Evolutionary conservation across 2,888 invertebrate genomes (phyloP).

Genomic region (Nomada lathburiana): DNA sequence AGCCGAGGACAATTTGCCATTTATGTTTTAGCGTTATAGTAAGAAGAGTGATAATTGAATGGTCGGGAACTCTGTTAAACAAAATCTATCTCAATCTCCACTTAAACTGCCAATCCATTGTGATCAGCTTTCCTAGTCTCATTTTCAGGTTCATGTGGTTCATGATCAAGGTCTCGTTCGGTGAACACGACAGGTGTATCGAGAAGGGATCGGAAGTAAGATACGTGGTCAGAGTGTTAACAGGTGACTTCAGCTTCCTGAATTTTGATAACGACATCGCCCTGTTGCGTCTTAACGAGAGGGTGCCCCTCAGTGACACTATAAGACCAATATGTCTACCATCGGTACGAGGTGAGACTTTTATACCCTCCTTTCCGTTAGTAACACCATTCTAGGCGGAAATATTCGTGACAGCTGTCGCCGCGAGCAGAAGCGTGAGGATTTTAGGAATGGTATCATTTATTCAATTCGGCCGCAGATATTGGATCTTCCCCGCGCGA

Average conservation of each 20-base stretch:
- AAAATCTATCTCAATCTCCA: neutral
- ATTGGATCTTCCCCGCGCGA: no score
- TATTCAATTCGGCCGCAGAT: no score
- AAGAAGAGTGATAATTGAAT: no score
- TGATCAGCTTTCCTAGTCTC: conserved; percentile 74
- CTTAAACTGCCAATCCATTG: conserved; percentile 26
- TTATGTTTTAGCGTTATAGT: no score
- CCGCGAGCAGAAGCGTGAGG: no score
- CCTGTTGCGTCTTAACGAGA: conserved; percentile 91
- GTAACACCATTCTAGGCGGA: no score
- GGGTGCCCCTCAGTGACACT: conserved; percentile 91
- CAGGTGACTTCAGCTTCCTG: conserved; percentile 92
- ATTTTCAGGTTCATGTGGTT: conserved; percentile 94
- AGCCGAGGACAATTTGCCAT: no score
- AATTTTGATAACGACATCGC: conserved; percentile 97
- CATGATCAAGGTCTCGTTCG: conserved; percentile 95
- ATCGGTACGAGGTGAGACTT: conserved; percentile 86
- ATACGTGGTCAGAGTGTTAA: conserved; percentile 89
- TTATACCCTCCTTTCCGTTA: neutral
- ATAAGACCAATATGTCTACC: conserved; percentile 95
- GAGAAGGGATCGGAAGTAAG: conserved; percentile 91
- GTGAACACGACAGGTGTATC: conserved; percentile 94
- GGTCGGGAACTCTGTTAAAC: no score
- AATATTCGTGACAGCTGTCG: no score
- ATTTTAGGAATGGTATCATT: no score